These are phyloP conservation scores for Alectoris magna DNA, from an alignment of 2,797 vertebrate genomes.

Conservation along the genomic window DNA sequence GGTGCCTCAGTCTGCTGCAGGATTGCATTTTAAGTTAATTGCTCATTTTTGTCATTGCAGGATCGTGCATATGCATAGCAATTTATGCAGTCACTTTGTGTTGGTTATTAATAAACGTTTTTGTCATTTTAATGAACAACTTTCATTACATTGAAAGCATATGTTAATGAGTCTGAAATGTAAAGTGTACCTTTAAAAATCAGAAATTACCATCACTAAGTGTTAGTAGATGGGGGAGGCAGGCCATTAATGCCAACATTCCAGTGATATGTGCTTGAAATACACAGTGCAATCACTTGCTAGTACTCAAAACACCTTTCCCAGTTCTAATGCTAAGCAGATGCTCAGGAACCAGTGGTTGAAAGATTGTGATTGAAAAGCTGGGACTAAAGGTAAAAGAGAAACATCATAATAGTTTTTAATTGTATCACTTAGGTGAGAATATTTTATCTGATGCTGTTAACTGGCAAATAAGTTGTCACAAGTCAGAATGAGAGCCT, in stretches of 20 bases:
- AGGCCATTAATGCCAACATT: not conserved
- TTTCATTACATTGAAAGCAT: not conserved
- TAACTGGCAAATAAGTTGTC: not conserved
- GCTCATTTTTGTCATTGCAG: not conserved
- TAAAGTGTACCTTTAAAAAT: not conserved
- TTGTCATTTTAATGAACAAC: slow-evolving; percentile 1
- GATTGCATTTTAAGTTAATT: not conserved
- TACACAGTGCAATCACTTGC: not conserved
- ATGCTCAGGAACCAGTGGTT: not conserved
- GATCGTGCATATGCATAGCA: not conserved
- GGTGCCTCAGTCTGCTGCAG: not conserved
- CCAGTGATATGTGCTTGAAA: not conserved
- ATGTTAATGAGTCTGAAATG: not conserved
- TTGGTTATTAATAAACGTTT: not conserved
- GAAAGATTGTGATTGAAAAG: not conserved
- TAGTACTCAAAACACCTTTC: not conserved
- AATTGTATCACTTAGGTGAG: not conserved
- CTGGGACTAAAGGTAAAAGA: not conserved
- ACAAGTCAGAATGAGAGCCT: not conserved
- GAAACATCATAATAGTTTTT: not conserved
- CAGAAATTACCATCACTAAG: not conserved
- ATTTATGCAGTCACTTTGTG: not conserved
- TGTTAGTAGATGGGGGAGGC: not conserved
- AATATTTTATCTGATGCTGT: not conserved
- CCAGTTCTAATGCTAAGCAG: not conserved